A percentile compares a stretch with the other conserved stretches of the same genome.
Conservation (phyloP, 2,797 vertebrate species). For the Heterohyrax brucei region DNA sequence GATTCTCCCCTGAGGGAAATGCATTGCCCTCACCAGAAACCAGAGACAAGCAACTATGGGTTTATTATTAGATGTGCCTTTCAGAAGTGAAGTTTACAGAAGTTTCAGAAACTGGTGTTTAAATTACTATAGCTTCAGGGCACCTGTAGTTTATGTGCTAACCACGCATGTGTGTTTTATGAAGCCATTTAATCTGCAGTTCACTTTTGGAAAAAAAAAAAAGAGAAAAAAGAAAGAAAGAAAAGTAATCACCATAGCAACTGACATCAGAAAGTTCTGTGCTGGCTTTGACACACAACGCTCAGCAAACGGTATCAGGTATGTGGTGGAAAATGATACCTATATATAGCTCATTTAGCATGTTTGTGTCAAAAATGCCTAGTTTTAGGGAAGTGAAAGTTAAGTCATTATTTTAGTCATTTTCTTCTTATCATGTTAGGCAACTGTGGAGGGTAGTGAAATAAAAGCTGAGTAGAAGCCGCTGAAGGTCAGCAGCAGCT, state of each 20-base stretch:
- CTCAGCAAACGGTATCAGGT: slow-evolving; percentile 35
- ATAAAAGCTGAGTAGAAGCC: background rate
- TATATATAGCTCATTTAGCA: background rate
- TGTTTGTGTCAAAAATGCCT: background rate
- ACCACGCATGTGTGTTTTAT: slow-evolving; percentile 73
- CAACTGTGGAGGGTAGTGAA: background rate
- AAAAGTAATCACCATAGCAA: slow-evolving; percentile 83
- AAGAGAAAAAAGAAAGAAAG: slow-evolving; percentile 70
- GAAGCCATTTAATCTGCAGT: slow-evolving; percentile 77
- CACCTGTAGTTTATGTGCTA: slow-evolving; percentile 70
- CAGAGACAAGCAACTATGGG: background rate
- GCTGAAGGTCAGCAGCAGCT: background rate
- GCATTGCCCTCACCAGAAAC: slow-evolving; percentile 47
- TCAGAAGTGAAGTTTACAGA: slow-evolving; percentile 56
- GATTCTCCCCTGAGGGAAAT: slow-evolving; percentile 59
- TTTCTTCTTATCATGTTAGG: background rate
- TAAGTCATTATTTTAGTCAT: slow-evolving; percentile 45
- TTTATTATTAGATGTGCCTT: slow-evolving; percentile 67
- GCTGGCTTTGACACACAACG: slow-evolving; percentile 43
- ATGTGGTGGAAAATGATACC: background rate
- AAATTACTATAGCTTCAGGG: slow-evolving; percentile 40
- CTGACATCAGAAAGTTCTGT: slow-evolving; percentile 74
- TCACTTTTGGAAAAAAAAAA: slow-evolving; percentile 77
- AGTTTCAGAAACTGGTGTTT: slow-evolving; percentile 53
- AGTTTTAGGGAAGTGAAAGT: background rate